Percentiles rank a stretch among this genome's conserved stretches.
Conservation (phyloP, 2,888 invertebrate genomes). For the Rhagophthalmus giganteus region DNA sequence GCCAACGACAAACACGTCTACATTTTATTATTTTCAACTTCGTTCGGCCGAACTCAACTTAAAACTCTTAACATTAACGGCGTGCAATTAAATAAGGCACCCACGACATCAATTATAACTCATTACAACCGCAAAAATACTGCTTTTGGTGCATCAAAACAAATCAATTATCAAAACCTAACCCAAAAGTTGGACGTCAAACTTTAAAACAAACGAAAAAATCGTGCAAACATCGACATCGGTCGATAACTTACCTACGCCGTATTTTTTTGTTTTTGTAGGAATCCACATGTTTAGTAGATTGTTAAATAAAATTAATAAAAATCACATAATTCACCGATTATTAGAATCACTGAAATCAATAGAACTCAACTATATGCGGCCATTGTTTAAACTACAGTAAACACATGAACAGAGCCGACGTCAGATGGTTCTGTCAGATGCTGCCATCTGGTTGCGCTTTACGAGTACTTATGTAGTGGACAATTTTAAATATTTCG, state of each 20-base stretch:
- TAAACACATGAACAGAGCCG: no score
- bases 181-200: constrained; percentile 29
- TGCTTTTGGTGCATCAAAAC: constrained; percentile 18
- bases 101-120: no score
- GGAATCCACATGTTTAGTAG: constrained; percentile 68
- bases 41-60: no score
- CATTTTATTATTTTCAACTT: no score
- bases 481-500: no score
- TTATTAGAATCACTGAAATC: constrained; percentile 47
- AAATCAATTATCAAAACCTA: constrained; percentile 29
- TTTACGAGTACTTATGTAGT: no score
- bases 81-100: no score
- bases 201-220: constrained; percentile 8
- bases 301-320: constrained; percentile 17
- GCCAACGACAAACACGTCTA: no score
- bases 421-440: no score
- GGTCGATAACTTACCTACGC: constrained; percentile 77
- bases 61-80: no score
- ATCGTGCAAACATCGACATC: no score
- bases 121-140: no score
- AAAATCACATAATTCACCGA: constrained; percentile 32
- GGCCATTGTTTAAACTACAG: constrained; percentile 40
- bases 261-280: constrained; percentile 73
- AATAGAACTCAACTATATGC: constrained; percentile 49
- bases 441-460: neutral